Percentiles rank a stretch among this genome's conserved stretches.
Evolutionary conservation across 2,888 invertebrate species (phyloP).

Genomic region (Lydus trimaculatus): DNA sequence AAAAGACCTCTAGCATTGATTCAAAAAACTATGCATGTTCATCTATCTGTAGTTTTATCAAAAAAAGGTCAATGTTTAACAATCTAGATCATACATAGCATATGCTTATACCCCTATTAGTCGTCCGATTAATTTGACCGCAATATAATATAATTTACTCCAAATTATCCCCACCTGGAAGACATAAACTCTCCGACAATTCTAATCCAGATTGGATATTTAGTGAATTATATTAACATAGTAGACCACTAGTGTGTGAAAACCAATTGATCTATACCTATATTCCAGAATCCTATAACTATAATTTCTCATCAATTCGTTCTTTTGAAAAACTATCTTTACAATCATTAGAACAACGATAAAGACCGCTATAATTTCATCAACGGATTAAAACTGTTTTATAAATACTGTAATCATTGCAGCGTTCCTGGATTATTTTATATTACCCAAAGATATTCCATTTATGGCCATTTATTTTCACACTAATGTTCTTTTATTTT

Average conservation of each 20-base stretch:
- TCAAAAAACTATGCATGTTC: too few species aligned
- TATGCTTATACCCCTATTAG: not conserved
- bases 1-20: too few species aligned
- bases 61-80: not conserved
- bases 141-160: slow-evolving; percentile 5
- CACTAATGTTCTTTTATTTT: not conserved
- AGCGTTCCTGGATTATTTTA: not conserved
- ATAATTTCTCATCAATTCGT: slow-evolving; percentile 20
- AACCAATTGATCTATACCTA: slow-evolving; percentile 22
- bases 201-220: slow-evolving; percentile 20
- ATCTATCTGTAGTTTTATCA: too few species aligned
- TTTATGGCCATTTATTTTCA: slow-evolving; percentile 23
- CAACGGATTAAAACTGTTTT: slow-evolving; percentile 13
- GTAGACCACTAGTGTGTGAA: slow-evolving; percentile 22
- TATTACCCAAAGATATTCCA: slow-evolving; percentile 24
- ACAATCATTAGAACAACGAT: not conserved
- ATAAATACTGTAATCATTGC: slow-evolving; percentile 17
- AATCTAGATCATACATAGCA: not conserved
- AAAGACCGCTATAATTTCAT: slow-evolving; percentile 1
- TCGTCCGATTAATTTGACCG: slow-evolving; percentile 1
- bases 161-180: slow-evolving; percentile 2
- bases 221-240: slow-evolving; percentile 21
- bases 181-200: slow-evolving; percentile 23
- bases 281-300: slow-evolving; percentile 11
- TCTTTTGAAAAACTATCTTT: too few species aligned